phyloP scores from a whole-genome alignment of 2,113 vertebrate species.

The Cyanoramphus novaezelandiae region DNA sequence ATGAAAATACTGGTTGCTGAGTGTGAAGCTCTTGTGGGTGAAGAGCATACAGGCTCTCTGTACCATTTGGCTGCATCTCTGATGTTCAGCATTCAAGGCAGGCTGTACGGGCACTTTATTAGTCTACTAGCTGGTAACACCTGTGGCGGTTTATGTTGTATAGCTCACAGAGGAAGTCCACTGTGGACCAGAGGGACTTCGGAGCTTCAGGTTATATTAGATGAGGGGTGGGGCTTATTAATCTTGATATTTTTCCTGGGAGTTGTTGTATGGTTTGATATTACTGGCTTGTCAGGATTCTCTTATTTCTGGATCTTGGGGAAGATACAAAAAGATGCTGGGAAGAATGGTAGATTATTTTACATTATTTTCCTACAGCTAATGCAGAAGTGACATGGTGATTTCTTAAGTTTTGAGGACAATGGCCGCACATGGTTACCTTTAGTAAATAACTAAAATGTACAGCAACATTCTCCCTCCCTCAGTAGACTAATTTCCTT shows the following conservation, averaged over 20 bases:
- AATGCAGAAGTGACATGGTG: not conserved
- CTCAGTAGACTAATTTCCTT: not conserved
- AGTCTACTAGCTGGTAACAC: not conserved
- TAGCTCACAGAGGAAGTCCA: not conserved
- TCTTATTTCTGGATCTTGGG: not conserved
- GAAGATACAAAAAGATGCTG: not conserved
- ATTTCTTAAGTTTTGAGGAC: not conserved
- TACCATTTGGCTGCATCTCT: not conserved
- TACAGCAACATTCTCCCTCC: not conserved
- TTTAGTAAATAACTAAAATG: not conserved
- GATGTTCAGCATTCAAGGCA: not conserved
- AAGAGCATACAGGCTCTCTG: not conserved
- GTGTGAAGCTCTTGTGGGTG: not conserved
- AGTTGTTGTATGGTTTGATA: not conserved
- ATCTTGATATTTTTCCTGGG: not conserved
- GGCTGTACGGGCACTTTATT: rapidly evolving
- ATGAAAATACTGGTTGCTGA: not conserved
- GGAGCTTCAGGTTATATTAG: not conserved
- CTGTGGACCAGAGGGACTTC: not conserved
- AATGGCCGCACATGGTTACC: not conserved
- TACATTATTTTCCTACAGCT: not conserved
- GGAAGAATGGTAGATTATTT: not conserved
- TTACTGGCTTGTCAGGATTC: not conserved
- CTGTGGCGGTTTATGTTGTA: not conserved
- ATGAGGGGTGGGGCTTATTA: not conserved